Conservation (phyloP, 2,888 invertebrate genomes). For the Agonopterix heracliana region DNA sequence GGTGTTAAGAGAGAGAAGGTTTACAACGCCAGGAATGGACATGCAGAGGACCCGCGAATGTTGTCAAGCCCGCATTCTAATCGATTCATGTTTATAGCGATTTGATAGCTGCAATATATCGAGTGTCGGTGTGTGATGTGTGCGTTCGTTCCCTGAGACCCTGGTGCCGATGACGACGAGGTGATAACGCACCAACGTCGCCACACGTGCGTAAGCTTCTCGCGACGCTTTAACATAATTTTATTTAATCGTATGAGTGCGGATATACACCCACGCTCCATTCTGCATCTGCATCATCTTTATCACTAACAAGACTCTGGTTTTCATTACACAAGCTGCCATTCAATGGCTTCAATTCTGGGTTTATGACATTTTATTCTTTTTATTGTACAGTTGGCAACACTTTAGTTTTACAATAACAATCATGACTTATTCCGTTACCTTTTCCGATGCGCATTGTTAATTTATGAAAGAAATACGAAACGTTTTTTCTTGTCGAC, state of each 20-base stretch:
- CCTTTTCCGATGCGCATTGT: neutral
- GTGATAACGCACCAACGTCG: neutral
- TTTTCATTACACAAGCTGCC: neutral
- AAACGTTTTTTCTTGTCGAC: constrained; percentile 29
- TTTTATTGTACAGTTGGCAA: neutral
- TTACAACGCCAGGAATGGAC: neutral
- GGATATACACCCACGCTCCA: constrained; percentile 22
- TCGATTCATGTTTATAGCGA: constrained; percentile 54
- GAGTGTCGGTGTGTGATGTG: constrained; percentile 17
- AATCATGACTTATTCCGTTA: neutral
- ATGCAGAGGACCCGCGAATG: neutral
- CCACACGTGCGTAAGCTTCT: constrained; percentile 4
- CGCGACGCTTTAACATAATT: constrained; percentile 20
- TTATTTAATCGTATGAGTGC: constrained; percentile 31
- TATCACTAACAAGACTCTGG: constrained; percentile 12
- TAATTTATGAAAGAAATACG: constrained; percentile 16
- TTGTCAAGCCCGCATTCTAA: constrained; percentile 27
- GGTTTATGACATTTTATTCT: too few species aligned
- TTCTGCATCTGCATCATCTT: constrained; percentile 7
- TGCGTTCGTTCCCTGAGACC: neutral
- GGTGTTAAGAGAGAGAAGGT: constrained; percentile 39
- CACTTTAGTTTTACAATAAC: neutral
- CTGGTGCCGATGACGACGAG: too few species aligned
- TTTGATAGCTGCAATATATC: constrained; percentile 47
- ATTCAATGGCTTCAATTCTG: too few species aligned